Evolutionary conservation across 30 jellyfish, hydroid and myxozoan genomes (phyloP).

Genomic region (Aurelia aurita complex sp. Pacific): DNA sequence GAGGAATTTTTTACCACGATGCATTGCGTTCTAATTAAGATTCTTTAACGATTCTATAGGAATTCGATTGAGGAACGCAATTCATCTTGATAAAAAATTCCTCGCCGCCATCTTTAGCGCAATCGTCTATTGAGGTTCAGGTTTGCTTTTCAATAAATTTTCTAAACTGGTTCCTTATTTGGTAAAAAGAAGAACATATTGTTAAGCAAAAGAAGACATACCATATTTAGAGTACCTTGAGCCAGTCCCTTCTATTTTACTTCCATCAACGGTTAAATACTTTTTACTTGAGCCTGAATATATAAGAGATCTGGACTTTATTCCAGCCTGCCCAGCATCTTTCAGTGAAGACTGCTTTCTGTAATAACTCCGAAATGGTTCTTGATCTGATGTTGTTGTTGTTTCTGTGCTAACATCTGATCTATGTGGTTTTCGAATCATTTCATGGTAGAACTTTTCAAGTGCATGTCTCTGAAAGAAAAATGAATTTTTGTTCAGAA

Average conservation of each 20-base stretch:
- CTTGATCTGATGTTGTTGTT: neutral
- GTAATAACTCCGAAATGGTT: conserved; percentile 2
- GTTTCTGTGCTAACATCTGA: neutral
- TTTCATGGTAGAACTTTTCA: conserved; percentile 46
- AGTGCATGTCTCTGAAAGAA: conserved; percentile 50
- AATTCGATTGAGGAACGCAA: too few relatives aligned
- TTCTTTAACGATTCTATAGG: too few relatives aligned
- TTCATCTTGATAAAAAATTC: too few relatives aligned
- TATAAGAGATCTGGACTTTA: conserved; percentile 24
- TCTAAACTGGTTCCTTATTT: neutral
- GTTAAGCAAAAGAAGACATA: conserved; percentile 3
- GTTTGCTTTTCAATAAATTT: neutral
- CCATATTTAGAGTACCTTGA: conserved; percentile 37
- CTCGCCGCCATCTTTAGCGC: too few relatives aligned
- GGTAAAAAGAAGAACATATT: neutral
- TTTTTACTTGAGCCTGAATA: conserved; percentile 52
- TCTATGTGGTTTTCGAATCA: conserved; percentile 12
- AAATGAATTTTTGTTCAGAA: neutral
- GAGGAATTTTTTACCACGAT: too few relatives aligned
- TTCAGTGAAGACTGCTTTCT: conserved; percentile 5
- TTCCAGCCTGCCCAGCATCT: conserved; percentile 12
- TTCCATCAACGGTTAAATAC: conserved; percentile 42
- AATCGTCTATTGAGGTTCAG: neutral
- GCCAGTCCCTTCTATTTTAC: conserved; percentile 22
- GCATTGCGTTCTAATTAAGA: too few relatives aligned